A percentile compares a stretch with the other conserved stretches of the same genome.
Evolutionary conservation across 2,888 invertebrate genomes (phyloP).

Genomic region (Patella pellucida): DNA sequence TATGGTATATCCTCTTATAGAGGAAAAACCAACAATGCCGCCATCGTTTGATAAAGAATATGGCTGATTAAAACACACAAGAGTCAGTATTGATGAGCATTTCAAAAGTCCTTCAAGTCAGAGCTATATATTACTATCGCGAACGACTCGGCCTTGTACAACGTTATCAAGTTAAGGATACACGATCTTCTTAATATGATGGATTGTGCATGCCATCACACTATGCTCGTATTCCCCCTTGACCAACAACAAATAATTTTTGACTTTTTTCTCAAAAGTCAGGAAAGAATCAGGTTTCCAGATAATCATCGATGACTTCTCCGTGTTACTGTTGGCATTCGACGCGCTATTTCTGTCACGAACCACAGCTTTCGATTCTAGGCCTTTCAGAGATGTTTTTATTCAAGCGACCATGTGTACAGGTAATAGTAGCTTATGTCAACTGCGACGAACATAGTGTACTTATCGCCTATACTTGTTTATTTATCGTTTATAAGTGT

Average conservation of each 20-base stretch:
- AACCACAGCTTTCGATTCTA: too few relatives aligned
- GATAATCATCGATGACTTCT: conserved; percentile 9
- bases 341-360: too few relatives aligned
- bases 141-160: neutral
- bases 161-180: neutral
- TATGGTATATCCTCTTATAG: too few relatives aligned
- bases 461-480: conserved; percentile 4
- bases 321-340: too few relatives aligned
- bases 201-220: neutral
- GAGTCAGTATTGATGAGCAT: too few relatives aligned
- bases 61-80: too few relatives aligned
- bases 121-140: neutral
- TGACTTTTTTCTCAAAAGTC: conserved; percentile 5
- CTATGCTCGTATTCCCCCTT: neutral
- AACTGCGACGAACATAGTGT: neutral
- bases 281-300: neutral
- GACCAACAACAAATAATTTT: neutral
- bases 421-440: conserved; percentile 4
- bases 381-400: neutral
- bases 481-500: neutral
- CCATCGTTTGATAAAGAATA: too few relatives aligned
- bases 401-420: neutral
- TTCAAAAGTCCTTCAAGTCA: neutral
- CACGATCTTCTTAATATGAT: neutral
- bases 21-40: too few relatives aligned